Percentiles rank a stretch among this genome's conserved stretches.
Conservation (phyloP, 1,140 invertebrate species). For the Orussus abietinus region DNA sequence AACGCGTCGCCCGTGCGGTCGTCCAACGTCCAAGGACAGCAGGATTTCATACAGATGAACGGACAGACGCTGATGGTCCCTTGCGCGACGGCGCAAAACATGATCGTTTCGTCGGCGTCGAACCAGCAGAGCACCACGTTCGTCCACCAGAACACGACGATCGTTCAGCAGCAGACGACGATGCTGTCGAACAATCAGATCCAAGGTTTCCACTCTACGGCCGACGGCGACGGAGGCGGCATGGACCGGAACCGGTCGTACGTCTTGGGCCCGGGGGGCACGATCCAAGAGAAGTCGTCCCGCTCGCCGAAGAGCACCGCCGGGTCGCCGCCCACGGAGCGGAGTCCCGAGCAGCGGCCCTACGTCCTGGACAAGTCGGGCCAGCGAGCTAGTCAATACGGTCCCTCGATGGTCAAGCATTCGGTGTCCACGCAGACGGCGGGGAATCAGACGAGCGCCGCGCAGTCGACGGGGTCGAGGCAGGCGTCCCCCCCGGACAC, state of each 20-base stretch:
- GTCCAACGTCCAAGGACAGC: slow-evolving; percentile 55
- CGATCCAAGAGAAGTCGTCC: slow-evolving; percentile 43
- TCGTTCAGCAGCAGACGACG: slow-evolving; percentile 64
- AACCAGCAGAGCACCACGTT: slow-evolving; percentile 70
- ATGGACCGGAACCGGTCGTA: slow-evolving; percentile 50
- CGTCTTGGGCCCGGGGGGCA: slow-evolving; percentile 42
- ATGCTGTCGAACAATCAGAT: slow-evolving; percentile 71
- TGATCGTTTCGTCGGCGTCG: slow-evolving; percentile 56
- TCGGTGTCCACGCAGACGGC: slow-evolving; percentile 74
- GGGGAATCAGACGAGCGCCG: slow-evolving; percentile 58
- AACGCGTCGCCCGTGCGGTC: slow-evolving; percentile 59
- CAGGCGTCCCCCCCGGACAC: slow-evolving; percentile 70
- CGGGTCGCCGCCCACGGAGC: slow-evolving; percentile 40
- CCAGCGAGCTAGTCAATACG: slow-evolving; percentile 33
- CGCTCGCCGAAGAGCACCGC: slow-evolving; percentile 40
- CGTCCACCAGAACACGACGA: slow-evolving; percentile 68
- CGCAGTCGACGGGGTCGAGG: slow-evolving; percentile 56
- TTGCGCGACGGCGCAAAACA: slow-evolving; percentile 62
- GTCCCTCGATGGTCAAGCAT: slow-evolving; percentile 54
- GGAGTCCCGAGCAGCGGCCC: slow-evolving; percentile 23
- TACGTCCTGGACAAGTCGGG: slow-evolving; percentile 35
- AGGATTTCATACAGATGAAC: slow-evolving; percentile 69
- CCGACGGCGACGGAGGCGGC: slow-evolving; percentile 25
- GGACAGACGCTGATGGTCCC: slow-evolving; percentile 76
- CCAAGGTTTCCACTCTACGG: slow-evolving; percentile 42